These are phyloP conservation scores for Habroteleia sp. DNA, from an alignment of 2,888 invertebrate species.

Conservation along the genomic window DNA sequence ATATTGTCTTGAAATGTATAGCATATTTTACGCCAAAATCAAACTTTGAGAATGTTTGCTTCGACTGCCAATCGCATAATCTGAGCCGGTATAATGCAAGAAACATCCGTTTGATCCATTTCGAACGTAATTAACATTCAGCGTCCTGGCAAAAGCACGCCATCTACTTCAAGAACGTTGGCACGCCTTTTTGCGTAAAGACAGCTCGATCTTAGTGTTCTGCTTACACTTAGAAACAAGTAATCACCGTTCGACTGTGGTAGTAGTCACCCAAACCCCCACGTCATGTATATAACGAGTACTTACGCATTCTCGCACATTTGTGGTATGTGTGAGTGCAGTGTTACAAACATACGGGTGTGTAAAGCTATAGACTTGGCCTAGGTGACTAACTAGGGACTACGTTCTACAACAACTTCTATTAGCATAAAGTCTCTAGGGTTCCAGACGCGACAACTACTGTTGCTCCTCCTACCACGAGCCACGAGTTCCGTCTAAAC, in stretches of 20 bases:
- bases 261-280: conserved; percentile 48
- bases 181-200: conserved; percentile 37
- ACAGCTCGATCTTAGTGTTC: conserved; percentile 51
- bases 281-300: conserved; percentile 31
- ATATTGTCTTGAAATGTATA: conserved; percentile 43
- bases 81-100: conserved; percentile 37
- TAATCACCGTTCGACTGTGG: conserved; percentile 65
- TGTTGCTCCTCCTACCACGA: conserved; percentile 60
- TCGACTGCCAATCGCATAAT: conserved; percentile 58
- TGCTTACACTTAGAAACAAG: conserved; percentile 67
- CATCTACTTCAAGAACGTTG: conserved; percentile 27
- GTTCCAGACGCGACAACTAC: conserved; percentile 73
- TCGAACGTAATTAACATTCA: conserved; percentile 56
- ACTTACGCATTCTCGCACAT: conserved; percentile 34
- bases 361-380: conserved; percentile 34
- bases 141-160: conserved; percentile 39
- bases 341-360: conserved; percentile 4
- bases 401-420: conserved; percentile 71
- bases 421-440: conserved; percentile 75
- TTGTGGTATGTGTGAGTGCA: conserved; percentile 26
- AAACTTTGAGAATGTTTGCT: conserved; percentile 45
- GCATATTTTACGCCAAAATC: conserved; percentile 44
- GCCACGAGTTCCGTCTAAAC: conserved; percentile 68
- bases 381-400: conserved; percentile 60
- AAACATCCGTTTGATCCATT: conserved; percentile 56